Conservation (phyloP, 1,140 invertebrate species). For the Chrysopa pallens region DNA sequence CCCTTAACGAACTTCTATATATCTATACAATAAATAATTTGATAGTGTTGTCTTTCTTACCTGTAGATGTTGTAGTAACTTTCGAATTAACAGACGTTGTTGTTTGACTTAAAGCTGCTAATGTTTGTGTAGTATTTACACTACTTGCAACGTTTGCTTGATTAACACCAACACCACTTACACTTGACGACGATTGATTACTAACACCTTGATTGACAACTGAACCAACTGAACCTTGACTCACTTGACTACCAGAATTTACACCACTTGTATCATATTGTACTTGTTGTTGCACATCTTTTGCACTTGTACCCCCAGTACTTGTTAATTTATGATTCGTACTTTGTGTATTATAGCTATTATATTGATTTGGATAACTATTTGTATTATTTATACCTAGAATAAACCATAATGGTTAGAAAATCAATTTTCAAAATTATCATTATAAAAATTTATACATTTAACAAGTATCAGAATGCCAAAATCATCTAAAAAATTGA, state of each 20-base stretch:
- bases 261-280: neutral
- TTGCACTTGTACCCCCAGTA: too few relatives aligned
- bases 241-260: neutral
- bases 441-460: neutral
- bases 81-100: neutral
- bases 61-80: neutral
- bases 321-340: constrained; percentile 6
- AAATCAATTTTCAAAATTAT: constrained; percentile 9
- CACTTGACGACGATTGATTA: too few relatives aligned
- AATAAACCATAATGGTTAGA: constrained; percentile 16
- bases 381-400: constrained; percentile 10
- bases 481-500: neutral
- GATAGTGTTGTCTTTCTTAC: too few relatives aligned
- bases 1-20: too few relatives aligned
- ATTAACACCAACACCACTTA: neutral
- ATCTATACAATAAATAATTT: too few relatives aligned
- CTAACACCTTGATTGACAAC: neutral
- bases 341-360: neutral
- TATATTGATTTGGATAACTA: constrained; percentile 9
- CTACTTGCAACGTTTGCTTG: neutral
- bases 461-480: neutral
- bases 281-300: too few relatives aligned
- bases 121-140: neutral
- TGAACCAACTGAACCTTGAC: neutral
- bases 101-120: neutral